Base-by-base conservation (phyloP, 2,888 invertebrate species). In the Euspilapteryx auroguttella region DNA sequence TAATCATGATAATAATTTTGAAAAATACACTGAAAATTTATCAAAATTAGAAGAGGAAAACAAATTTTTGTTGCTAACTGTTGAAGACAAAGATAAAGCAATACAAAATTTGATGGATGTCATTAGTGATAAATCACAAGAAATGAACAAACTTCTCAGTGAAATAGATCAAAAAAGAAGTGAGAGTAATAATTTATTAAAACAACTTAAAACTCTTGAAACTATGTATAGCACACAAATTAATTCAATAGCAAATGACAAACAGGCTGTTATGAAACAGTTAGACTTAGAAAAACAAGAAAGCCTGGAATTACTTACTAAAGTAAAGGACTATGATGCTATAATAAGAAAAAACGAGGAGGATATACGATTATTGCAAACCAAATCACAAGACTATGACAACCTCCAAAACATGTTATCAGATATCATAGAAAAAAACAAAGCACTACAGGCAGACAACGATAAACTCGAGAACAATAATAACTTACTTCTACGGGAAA, bases 221-320 rank as follows among this genome's bases (percentile, higher is more conserved):
- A 41, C 51, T 17, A 40, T 33, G 4, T 62, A 50, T 35, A 40
- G 50, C 15, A 40, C 34, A 27, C 54, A 44, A 33, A 28, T 62
- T 9, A 26, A 32, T 12, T 29, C 35, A 20, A 38, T 62, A 32
- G 48, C 61, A 35, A 50, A 8, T 17, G 17, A 17, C 5, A 17
- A 17, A 8, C 5, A 17, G 8, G 8, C 5, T 17, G 17, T 17
- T 6, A 6, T 8, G 5, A 8, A 17, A 5, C 5, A 6, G 17
- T 17, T 17, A 17, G 5, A 17, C 5, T 17, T 57, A 31, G 56
- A 55, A 9, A 52, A 42, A 35, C 47, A 49, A 37, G 63, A 71
- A 42, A 69, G 66, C 37, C 40, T 51, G 34, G 56, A 61, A 32
- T 34, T 68, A 32, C 34, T 65, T 10, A 38, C 54, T 31, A 59